phyloP scores from a whole-genome alignment of 1,140 invertebrate genomes.

The Orchestia grillus region DNA sequence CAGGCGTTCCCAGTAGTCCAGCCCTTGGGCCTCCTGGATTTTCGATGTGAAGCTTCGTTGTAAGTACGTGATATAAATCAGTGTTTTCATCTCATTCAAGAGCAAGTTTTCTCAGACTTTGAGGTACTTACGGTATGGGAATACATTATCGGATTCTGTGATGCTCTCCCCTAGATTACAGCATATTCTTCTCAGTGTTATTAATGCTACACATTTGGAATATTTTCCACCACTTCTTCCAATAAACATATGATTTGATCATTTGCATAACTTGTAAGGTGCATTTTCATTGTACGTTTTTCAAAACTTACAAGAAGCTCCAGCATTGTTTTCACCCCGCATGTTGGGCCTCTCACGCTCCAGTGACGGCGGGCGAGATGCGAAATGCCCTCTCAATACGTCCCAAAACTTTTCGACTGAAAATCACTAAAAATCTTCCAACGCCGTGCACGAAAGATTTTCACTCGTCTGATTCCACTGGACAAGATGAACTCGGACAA shows the following conservation, averaged over 20 bases:
- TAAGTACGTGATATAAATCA: too few relatives aligned
- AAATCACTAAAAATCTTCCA: conserved; percentile 20
- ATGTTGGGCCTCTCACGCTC: not conserved
- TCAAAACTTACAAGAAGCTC: not conserved
- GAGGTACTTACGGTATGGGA: too few relatives aligned
- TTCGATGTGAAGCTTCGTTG: too few relatives aligned
- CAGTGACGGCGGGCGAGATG: not conserved
- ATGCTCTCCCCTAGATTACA: not conserved
- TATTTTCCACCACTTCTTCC: not conserved
- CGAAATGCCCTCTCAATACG: not conserved
- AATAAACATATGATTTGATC: not conserved
- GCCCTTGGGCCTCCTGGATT: too few relatives aligned
- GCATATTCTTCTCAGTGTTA: not conserved
- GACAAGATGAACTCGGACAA: conserved; percentile 47
- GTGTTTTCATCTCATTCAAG: not conserved
- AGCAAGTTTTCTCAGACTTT: not conserved
- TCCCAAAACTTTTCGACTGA: not conserved
- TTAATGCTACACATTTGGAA: not conserved
- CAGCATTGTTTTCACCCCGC: not conserved
- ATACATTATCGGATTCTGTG: not conserved
- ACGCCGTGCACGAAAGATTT: not conserved
- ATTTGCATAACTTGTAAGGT: not conserved
- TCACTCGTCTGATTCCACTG: conserved; percentile 1
- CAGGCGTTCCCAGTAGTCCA: too few relatives aligned
- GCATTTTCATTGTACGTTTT: not conserved